Evolutionary conservation across 2,888 invertebrate species (phyloP).

Genomic region (Ormia ochracea): DNA sequence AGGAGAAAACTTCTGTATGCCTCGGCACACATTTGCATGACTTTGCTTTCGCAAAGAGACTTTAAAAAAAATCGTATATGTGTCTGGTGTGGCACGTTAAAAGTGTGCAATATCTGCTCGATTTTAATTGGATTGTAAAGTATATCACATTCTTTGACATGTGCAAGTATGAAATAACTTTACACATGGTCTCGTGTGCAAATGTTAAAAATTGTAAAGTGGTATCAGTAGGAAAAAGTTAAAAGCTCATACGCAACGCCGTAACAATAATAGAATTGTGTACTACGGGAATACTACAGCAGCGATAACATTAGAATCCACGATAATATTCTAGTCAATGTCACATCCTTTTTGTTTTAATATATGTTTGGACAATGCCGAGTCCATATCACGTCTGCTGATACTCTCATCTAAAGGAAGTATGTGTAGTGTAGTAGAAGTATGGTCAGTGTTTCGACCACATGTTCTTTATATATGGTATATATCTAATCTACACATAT

Average conservation of each 20-base stretch:
- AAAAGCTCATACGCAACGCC: not conserved
- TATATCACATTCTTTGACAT: constrained; percentile 43
- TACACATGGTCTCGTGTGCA: not conserved
- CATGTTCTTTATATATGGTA: no score
- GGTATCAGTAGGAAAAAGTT: not conserved
- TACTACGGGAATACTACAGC: not conserved
- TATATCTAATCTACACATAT: no score
- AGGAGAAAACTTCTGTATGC: not conserved
- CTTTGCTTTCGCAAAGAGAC: not conserved
- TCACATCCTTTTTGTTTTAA: no score
- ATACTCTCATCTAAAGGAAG: no score
- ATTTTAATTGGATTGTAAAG: constrained; percentile 53
- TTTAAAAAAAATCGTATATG: no score
- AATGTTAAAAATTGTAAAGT: not conserved
- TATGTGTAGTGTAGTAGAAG: no score
- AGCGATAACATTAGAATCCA: no score
- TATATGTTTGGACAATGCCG: no score
- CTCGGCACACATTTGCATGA: not conserved
- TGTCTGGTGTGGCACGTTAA: constrained; percentile 15
- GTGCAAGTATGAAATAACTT: not conserved
- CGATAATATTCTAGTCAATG: no score
- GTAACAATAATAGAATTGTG: not conserved
- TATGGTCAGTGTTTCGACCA: no score
- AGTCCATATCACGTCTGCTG: no score
- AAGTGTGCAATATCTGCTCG: constrained; percentile 24